Evolutionary conservation across 2,888 invertebrate species (phyloP), one percentile per base, ranked within the genome.

Genomic region (Cancer borealis): DNA sequence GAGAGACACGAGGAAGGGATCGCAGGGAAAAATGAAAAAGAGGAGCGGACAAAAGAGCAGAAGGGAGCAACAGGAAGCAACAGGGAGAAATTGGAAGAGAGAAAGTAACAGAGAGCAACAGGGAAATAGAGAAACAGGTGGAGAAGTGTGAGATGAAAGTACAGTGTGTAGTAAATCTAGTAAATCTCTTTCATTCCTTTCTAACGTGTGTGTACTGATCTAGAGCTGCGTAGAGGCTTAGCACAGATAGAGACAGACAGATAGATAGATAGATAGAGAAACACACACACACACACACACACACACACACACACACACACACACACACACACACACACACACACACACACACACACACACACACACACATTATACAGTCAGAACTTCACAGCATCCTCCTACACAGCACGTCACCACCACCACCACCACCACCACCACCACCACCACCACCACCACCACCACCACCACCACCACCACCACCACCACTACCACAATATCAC

Each of bases 271-370:
- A 39, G 39, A 39, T n/a, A 39, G 39, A 2, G 39, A 39, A n/a
- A n/a, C n/a, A n/a, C n/a, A n/a, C n/a, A n/a, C n/a, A n/a, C n/a
- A 39, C 39, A 39, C 39, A 2, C 39, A 39, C 39, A 39, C 39
- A 39, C 39, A 39, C 39, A 39, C 39, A 39, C 39, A 2, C 39
- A 39, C 39, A 39, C 39, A 2, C 39, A 39, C 39, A 39, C 39
- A 39, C 39, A 39, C 39, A 39, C 39, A 39, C 39, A 39, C 39
- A 39, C 39, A 39, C 39, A 39, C 39, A 39, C 26, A 79, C 73
- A 79, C 73, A 66, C 66, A 66, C 66, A 66, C 66, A 66, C 66
- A 66, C 17, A 66, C 66, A 66, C 66, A 66, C 17, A 66, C 66
- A 66, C 66, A 66, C 66, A 66, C 66, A 66, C 66, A 66, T 0